phyloP scores from a whole-genome alignment of 2,113 vertebrate genomes.

The Nyctibius bracteatus region DNA sequence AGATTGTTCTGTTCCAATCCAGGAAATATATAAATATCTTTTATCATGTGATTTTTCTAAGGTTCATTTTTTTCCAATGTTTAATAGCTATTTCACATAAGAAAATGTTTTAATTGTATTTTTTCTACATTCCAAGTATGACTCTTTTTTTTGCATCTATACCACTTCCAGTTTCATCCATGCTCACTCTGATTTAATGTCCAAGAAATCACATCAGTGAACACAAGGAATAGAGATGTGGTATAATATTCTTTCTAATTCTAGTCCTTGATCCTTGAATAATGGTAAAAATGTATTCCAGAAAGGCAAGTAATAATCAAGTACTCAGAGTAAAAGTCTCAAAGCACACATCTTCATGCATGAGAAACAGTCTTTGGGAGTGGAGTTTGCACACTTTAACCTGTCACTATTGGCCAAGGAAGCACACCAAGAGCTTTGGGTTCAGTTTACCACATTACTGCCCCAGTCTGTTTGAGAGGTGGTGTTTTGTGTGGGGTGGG shows the following conservation, averaged over 20 bases:
- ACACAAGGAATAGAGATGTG: not conserved
- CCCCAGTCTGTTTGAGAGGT: no score
- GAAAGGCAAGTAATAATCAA: not conserved
- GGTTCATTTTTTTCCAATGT: not conserved
- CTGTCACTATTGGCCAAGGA: not conserved
- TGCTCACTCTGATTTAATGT: not conserved
- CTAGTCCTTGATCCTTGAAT: not conserved
- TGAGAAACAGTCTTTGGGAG: not conserved
- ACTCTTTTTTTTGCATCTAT: not conserved
- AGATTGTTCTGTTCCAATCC: not conserved
- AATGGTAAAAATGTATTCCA: not conserved
- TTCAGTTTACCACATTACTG: accelerated
- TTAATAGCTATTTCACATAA: not conserved
- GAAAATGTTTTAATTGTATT: not conserved
- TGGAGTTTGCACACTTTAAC: not conserved
- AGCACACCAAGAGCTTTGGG: not conserved
- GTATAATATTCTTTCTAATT: not conserved
- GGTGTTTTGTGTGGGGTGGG: not conserved
- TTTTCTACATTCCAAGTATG: not conserved
- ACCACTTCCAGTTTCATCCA: not conserved
- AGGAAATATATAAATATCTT: not conserved
- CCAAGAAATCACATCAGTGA: not conserved
- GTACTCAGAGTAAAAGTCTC: not conserved
- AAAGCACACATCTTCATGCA: not conserved
- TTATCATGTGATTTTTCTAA: not conserved